These are phyloP conservation scores for Gymnocephalus cernua DNA, from an alignment of 2,113 vertebrate species.

Conservation along the genomic window DNA sequence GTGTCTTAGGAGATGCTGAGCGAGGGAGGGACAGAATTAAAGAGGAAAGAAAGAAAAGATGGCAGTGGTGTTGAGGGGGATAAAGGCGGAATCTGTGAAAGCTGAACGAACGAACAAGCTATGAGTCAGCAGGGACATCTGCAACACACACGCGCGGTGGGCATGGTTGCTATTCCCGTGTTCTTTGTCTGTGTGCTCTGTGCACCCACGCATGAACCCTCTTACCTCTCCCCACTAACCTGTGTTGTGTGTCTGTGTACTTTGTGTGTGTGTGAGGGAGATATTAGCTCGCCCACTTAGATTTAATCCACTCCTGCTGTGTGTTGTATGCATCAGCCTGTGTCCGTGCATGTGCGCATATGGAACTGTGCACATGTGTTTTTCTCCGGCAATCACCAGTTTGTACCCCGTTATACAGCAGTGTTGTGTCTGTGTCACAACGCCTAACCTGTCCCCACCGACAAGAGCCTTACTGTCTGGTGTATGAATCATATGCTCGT, in stretches of 20 bases:
- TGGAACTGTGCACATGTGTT: conserved; percentile 8
- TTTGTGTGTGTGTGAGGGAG: conserved; percentile 20
- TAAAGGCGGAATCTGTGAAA: conserved; percentile 77
- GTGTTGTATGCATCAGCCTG: conserved; percentile 5
- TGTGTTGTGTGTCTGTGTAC: conserved; percentile 53
- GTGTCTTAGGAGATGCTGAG: conserved; percentile 70
- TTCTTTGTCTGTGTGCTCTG: conserved; percentile 73
- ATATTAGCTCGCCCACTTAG: conserved; percentile 68
- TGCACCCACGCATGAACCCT: conserved; percentile 79
- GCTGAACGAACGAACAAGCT: conserved; percentile 75
- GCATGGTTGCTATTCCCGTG: conserved; percentile 76
- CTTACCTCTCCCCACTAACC: conserved; percentile 76
- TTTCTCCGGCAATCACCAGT: conserved; percentile 1
- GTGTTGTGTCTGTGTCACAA: conserved; percentile 56
- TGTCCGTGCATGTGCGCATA: background rate
- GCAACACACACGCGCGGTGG: conserved; percentile 59
- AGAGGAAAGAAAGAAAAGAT: conserved; percentile 52
- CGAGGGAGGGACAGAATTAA: conserved; percentile 64
- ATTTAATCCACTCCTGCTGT: conserved; percentile 33
- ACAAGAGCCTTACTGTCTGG: conserved; percentile 64
- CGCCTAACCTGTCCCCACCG: conserved; percentile 50
- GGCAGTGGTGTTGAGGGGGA: conserved; percentile 65
- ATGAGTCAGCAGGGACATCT: conserved; percentile 84
- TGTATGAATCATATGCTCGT: conserved; percentile 68
- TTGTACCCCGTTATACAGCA: conserved; percentile 18